A percentile compares a stretch with the other conserved stretches of the same genome.
Conservation (phyloP, 1,140 invertebrate genomes). For the Hormaphis cornu region DNA sequence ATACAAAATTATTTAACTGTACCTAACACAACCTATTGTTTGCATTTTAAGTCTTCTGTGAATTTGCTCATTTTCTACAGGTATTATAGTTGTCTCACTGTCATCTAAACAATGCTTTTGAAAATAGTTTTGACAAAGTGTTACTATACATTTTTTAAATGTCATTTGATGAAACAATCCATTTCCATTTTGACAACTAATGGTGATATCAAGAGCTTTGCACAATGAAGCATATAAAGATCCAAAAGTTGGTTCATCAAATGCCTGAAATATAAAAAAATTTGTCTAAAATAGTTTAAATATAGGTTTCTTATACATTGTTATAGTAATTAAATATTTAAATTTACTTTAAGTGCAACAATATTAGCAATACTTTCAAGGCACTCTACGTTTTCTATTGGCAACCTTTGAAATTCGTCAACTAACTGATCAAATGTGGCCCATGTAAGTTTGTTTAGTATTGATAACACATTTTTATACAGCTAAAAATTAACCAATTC, state of each 20-base stretch:
- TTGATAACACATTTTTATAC: slow-evolving; percentile 18
- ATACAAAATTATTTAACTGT: not conserved
- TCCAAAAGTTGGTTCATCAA: slow-evolving; percentile 21
- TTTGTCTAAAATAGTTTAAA: not conserved
- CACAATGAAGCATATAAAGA: slow-evolving; percentile 15
- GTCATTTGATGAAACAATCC: not conserved
- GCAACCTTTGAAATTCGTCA: slow-evolving; percentile 1
- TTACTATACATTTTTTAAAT: slow-evolving; percentile 10
- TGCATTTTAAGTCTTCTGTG: slow-evolving; percentile 11
- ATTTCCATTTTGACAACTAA: slow-evolving; percentile 3
- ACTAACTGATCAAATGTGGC: slow-evolving; percentile 5
- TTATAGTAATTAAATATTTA: not conserved
- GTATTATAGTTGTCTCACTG: not conserved
- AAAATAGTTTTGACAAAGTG: slow-evolving; percentile 18
- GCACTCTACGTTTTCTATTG: slow-evolving; percentile 9
- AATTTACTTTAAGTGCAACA: slow-evolving; percentile 25
- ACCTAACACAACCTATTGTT: slow-evolving; percentile 21
- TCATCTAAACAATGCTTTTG: slow-evolving; percentile 6
- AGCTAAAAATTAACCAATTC: not conserved
- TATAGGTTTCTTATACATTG: not conserved
- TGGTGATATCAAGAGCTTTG: slow-evolving; percentile 7
- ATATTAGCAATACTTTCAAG: slow-evolving; percentile 29
- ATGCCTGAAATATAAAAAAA: not conserved
- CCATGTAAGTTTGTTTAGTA: slow-evolving; percentile 20
- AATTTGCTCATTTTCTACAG: not conserved